phyloP scores from a whole-genome alignment of 1,140 invertebrate genomes.

The Philotrypesis tridentata region DNA sequence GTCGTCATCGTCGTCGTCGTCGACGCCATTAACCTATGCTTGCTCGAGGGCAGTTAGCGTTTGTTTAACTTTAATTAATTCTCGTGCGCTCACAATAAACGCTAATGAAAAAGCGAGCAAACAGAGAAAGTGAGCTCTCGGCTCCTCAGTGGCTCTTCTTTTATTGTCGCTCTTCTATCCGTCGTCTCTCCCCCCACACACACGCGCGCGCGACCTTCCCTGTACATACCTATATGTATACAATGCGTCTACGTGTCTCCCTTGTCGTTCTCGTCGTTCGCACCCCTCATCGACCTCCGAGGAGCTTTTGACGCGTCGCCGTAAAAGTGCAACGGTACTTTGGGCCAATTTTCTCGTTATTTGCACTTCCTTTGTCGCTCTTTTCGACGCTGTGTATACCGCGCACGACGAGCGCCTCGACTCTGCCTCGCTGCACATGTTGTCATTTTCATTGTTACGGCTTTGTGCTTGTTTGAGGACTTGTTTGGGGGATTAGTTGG shows the following conservation, averaged over 20 bases:
- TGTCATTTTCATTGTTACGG: background rate
- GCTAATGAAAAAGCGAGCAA: slow-evolving; percentile 65
- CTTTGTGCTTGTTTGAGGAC: background rate
- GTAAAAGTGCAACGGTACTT: slow-evolving; percentile 23
- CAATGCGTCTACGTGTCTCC: background rate
- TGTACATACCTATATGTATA: background rate
- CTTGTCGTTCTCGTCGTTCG: background rate
- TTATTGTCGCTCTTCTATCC: slow-evolving; percentile 39
- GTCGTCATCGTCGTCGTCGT: no score
- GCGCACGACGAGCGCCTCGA: background rate
- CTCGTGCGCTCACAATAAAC: slow-evolving; percentile 58
- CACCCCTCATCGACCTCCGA: background rate
- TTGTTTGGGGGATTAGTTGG: background rate
- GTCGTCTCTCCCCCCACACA: background rate
- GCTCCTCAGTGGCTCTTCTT: background rate
- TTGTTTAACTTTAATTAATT: slow-evolving; percentile 71
- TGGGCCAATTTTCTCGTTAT: background rate
- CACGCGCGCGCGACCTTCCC: no score
- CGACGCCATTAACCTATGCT: slow-evolving; percentile 60
- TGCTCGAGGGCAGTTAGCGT: slow-evolving; percentile 58
- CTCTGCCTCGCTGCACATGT: no score
- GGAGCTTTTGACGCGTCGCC: background rate
- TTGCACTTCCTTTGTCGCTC: background rate
- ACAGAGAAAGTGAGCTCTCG: slow-evolving; percentile 52
- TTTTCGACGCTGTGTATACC: background rate